phyloP scores from a whole-genome alignment of 2,888 invertebrate species.

The Seira sanloemensis region DNA sequence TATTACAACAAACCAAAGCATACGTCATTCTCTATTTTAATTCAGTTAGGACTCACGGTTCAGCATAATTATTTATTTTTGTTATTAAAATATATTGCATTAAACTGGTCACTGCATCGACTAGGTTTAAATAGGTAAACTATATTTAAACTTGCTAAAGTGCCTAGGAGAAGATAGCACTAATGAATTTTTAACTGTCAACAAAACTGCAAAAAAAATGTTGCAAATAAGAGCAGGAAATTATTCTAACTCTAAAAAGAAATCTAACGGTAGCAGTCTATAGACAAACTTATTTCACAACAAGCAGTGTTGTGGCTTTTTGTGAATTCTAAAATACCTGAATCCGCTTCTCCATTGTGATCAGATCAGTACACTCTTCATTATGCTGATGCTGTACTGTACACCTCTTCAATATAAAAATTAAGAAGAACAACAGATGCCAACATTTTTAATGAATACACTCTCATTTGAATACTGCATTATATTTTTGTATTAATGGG shows the following conservation, averaged over 20 bases:
- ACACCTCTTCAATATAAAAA: constrained; percentile 83
- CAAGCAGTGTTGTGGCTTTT: constrained; percentile 26
- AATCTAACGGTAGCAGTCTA: neutral
- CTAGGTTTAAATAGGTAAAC: neutral
- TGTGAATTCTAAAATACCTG: constrained; percentile 76
- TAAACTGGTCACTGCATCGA: neutral
- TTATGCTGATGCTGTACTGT: constrained; percentile 93
- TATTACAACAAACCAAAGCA: too few species aligned
- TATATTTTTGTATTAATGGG: neutral
- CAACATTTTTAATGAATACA: neutral
- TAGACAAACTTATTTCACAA: constrained; percentile 20
- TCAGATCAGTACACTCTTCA: constrained; percentile 93
- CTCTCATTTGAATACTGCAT: neutral
- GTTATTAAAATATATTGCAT: too few species aligned
- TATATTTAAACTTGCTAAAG: neutral
- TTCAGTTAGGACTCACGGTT: too few species aligned
- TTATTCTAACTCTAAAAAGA: neutral
- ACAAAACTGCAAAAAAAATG: neutral
- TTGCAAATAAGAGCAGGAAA: neutral
- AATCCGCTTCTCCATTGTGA: constrained; percentile 95
- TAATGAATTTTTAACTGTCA: too few species aligned
- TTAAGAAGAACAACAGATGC: constrained; percentile 24
- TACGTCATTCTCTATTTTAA: too few species aligned
- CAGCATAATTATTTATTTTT: too few species aligned
- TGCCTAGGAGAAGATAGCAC: too few species aligned